Conservation (phyloP, 2,888 invertebrate species). For the Philonicus albiceps region DNA sequence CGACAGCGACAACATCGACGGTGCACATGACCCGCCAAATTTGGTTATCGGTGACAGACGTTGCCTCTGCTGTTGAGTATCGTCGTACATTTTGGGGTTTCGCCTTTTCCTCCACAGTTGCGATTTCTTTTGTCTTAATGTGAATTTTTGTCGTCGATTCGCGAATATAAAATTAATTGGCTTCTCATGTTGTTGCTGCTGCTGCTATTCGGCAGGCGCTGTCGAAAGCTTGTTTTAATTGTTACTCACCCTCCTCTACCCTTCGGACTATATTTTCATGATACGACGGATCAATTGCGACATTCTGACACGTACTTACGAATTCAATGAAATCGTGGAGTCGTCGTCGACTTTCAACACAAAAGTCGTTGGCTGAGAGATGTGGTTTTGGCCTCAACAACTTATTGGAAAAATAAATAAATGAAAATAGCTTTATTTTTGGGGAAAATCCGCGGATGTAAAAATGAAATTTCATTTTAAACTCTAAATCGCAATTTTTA, state of each 20-base stretch:
- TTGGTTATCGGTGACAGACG: constrained; percentile 60
- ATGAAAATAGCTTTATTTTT: neutral
- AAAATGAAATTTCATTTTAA: neutral
- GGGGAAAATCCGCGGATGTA: neutral
- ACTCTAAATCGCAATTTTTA: too few species aligned
- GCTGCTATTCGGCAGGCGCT: too few species aligned
- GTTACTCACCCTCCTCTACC: neutral
- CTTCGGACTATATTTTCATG: neutral
- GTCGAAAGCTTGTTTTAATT: neutral
- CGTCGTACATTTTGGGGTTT: neutral
- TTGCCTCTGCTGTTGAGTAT: constrained; percentile 7
- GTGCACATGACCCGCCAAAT: constrained; percentile 50
- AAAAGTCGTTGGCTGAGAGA: neutral
- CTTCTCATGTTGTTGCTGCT: constrained; percentile 11
- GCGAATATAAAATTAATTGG: constrained; percentile 37
- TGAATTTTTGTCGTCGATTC: neutral
- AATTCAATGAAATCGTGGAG: constrained; percentile 46
- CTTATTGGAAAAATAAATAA: neutral
- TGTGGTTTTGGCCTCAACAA: neutral
- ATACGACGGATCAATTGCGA: constrained; percentile 2
- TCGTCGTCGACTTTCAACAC: neutral
- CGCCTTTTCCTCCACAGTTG: neutral
- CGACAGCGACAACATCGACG: neutral
- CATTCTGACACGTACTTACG: constrained; percentile 6
- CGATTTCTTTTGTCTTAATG: constrained; percentile 20